phyloP scores from a whole-genome alignment of 2,113 vertebrate genomes.

The Gambusia affinis region DNA sequence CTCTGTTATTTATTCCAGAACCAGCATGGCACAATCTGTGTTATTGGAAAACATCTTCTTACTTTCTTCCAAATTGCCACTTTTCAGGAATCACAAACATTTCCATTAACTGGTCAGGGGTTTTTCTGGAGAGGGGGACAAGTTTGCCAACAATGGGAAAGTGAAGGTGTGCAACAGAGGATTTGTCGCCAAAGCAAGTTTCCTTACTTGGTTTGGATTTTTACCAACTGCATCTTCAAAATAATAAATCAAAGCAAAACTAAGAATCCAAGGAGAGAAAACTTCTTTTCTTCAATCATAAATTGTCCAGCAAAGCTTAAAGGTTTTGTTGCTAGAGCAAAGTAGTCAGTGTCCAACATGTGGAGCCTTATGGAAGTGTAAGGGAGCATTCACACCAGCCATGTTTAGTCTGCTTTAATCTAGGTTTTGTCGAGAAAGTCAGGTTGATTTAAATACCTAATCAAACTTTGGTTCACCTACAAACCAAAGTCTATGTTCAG shows the following conservation, averaged over 20 bases:
- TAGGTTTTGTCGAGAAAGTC: no score
- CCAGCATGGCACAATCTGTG: not conserved
- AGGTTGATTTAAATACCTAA: no score
- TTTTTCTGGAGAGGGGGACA: no score
- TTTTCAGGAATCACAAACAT: constrained; percentile 55
- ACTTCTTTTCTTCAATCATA: not conserved
- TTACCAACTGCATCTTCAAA: not conserved
- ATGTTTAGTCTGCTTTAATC: no score
- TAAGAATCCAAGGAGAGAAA: not conserved
- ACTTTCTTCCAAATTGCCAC: constrained; percentile 43
- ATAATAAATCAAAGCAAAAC: not conserved
- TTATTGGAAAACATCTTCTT: constrained; percentile 25
- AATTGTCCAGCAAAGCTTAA: not conserved
- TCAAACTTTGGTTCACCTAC: no score
- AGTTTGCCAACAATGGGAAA: not conserved
- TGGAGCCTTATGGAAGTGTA: no score
- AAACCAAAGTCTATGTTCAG: no score
- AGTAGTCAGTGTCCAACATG: not conserved
- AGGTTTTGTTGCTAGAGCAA: not conserved
- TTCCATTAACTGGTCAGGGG: constrained; percentile 26
- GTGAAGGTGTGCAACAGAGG: constrained; percentile 7
- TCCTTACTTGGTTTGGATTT: constrained; percentile 1
- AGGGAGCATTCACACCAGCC: no score
- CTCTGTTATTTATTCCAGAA: constrained; percentile 47
- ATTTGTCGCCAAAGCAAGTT: constrained; percentile 1